Conservation (phyloP, 1,140 invertebrate genomes). For the Manduca sexta region DNA sequence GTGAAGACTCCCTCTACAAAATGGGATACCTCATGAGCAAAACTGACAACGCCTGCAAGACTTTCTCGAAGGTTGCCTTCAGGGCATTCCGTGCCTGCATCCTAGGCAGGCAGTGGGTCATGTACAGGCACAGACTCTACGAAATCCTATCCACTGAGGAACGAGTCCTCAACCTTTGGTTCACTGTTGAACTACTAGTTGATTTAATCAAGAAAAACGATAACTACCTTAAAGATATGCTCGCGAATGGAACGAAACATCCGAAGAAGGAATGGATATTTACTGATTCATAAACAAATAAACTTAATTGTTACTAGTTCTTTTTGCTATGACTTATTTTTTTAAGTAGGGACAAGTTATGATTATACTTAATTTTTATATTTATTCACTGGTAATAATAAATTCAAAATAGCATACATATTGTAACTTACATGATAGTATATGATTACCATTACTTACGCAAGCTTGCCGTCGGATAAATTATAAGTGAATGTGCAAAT, state of each 20-base stretch:
- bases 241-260: constrained; percentile 16
- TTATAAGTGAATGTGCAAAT: no score
- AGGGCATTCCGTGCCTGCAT: constrained; percentile 22
- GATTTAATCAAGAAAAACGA: constrained; percentile 28
- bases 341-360: no score
- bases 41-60: constrained; percentile 29
- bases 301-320: no score
- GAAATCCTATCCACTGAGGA: constrained; percentile 21
- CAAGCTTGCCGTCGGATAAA: no score
- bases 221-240: constrained; percentile 17
- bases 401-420: no score
- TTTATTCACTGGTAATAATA: no score
- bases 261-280: constrained; percentile 26
- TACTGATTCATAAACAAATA: constrained; percentile 9
- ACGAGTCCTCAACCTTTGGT: constrained; percentile 28
- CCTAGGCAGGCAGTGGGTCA: background rate
- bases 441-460: no score
- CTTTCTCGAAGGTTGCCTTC: constrained; percentile 19
- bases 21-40: constrained; percentile 41
- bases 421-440: no score
- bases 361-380: no score
- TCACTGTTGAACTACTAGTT: constrained; percentile 28
- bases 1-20: constrained; percentile 26
- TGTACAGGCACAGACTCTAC: constrained; percentile 3
- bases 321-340: no score